Conservation (phyloP, 1,140 invertebrate species). For the Bombus waltoni region DNA sequence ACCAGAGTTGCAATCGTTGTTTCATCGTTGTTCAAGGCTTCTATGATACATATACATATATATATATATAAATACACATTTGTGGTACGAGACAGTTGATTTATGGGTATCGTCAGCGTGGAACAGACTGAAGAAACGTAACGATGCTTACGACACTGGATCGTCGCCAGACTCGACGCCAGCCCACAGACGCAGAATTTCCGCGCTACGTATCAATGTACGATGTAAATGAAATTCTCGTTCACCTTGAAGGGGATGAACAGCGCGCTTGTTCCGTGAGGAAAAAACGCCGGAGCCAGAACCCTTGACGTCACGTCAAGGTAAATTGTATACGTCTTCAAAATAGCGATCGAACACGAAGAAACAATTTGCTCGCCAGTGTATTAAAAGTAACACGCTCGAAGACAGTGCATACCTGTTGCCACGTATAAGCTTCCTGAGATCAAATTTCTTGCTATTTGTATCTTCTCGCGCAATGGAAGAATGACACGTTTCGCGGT, state of each 20-base stretch:
- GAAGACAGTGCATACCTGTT: slow-evolving; percentile 39
- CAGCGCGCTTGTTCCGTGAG: background rate
- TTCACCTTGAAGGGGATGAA: background rate
- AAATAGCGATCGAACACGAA: background rate
- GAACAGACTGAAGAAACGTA: slow-evolving; percentile 14
- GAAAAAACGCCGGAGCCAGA: background rate
- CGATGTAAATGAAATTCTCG: slow-evolving; percentile 1
- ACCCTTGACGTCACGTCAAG: background rate
- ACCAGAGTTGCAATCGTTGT: background rate
- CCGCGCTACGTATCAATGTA: slow-evolving; percentile 19
- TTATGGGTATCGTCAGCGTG: slow-evolving; percentile 46
- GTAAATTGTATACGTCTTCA: too few relatives aligned
- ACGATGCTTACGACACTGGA: slow-evolving; percentile 61
- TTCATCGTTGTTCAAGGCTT: background rate
- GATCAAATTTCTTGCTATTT: background rate
- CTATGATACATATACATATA: background rate
- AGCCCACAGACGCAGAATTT: slow-evolving; percentile 42
- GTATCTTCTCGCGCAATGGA: background rate
- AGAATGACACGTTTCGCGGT: background rate
- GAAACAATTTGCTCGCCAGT: background rate
- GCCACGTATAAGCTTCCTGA: slow-evolving; percentile 13
- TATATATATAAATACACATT: too few relatives aligned
- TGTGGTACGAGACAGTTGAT: slow-evolving; percentile 50
- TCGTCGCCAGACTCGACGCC: slow-evolving; percentile 65
- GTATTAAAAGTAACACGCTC: background rate